A percentile compares a stretch with the other conserved stretches of the same genome.
These are phyloP conservation scores for Dusona sp. DNA, from an alignment of 2,888 invertebrate species.

Conservation along the genomic window DNA sequence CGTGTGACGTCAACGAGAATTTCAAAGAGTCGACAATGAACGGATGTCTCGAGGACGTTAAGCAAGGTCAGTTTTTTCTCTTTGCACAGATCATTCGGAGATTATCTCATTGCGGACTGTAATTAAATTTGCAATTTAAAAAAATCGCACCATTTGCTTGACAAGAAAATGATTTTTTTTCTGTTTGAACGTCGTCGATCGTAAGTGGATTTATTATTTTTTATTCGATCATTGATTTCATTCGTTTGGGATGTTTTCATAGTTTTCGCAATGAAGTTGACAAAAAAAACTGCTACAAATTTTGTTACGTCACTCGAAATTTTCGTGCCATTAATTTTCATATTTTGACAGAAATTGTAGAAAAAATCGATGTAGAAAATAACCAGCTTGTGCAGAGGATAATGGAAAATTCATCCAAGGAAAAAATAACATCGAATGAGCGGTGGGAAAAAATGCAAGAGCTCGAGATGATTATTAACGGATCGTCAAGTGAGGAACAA, in stretches of 20 bases:
- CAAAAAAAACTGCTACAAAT: too few relatives aligned
- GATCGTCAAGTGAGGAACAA: constrained; percentile 11
- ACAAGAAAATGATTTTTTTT: neutral
- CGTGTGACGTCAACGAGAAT: constrained; percentile 40
- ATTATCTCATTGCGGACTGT: neutral
- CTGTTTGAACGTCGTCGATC: neutral
- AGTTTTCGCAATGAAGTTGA: neutral
- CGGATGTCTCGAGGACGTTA: constrained; percentile 49
- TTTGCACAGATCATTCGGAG: neutral
- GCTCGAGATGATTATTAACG: neutral
- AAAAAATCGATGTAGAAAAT: constrained; percentile 9
- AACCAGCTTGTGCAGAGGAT: neutral
- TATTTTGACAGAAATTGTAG: neutral
- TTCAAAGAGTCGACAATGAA: constrained; percentile 19
- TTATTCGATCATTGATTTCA: neutral
- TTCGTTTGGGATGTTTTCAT: neutral
- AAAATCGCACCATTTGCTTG: neutral
- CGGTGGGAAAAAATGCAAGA: constrained; percentile 2
- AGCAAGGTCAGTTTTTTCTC: constrained; percentile 48
- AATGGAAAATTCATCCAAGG: neutral
- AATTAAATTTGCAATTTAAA: neutral
- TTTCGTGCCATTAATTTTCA: neutral
- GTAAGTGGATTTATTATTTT: neutral
- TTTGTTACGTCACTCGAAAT: too few relatives aligned
- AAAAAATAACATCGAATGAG: constrained; percentile 21